These are phyloP conservation scores for Huso huso DNA, from an alignment of 2,797 vertebrate species.

Conservation along the genomic window DNA sequence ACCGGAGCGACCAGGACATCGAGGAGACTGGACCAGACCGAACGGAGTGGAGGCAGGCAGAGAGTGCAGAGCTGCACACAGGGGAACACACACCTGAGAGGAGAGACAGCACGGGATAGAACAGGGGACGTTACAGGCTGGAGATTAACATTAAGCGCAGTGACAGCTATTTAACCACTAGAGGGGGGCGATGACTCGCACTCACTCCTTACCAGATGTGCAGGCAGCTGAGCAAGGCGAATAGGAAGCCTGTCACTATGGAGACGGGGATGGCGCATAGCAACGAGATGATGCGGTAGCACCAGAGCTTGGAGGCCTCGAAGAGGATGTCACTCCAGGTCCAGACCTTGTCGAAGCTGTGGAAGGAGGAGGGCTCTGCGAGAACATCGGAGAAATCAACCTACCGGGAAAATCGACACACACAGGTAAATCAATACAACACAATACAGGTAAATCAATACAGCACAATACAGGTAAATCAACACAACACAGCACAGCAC, in stretches of 20 bases:
- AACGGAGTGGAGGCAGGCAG: constrained; percentile 60
- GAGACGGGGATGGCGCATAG: constrained; percentile 62
- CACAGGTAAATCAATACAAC: too few relatives aligned
- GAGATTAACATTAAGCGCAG: neutral
- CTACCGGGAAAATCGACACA: constrained; percentile 27
- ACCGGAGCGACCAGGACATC: constrained; percentile 55
- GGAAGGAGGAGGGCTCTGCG: constrained; percentile 51
- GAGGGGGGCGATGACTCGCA: too few relatives aligned
- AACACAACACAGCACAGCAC: too few relatives aligned
- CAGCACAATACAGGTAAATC: too few relatives aligned
- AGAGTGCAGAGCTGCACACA: constrained; percentile 60
- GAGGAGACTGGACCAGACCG: constrained; percentile 52
- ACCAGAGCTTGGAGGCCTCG: constrained; percentile 57
- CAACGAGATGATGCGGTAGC: constrained; percentile 61
- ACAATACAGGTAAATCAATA: too few relatives aligned
- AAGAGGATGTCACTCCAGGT: constrained; percentile 56
- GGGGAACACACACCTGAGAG: constrained; percentile 56
- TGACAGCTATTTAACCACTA: too few relatives aligned
- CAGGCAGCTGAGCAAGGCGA: constrained; percentile 60
- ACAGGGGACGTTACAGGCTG: too few relatives aligned
- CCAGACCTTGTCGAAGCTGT: constrained; percentile 60
- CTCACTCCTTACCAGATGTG: constrained; percentile 57
- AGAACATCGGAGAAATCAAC: constrained; percentile 65
- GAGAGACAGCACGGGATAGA: neutral
- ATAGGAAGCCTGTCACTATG: constrained; percentile 55